Base-by-base conservation (phyloP, 2,113 vertebrate genomes). In the Hippoglossus stenolepis region DNA sequence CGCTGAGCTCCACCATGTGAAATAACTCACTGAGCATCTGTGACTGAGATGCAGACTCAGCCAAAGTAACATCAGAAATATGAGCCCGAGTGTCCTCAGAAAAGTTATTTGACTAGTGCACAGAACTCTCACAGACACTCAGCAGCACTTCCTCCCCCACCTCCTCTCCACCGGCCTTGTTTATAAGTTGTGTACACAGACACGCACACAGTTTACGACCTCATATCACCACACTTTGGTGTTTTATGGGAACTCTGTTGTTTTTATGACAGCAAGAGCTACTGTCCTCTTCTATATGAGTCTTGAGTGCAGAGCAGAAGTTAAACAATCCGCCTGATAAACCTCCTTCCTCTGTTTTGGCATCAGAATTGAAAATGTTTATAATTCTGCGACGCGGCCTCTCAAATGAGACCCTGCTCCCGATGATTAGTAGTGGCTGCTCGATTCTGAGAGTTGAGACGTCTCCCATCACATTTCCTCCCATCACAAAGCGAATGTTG, bases 91-190 rank as follows among this genome's bases (percentile, higher is more conserved):
- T 54, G 40, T 85, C 83, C 60, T 86, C 77, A 60, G 78, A 84
- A 75, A 43, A 81, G 67, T 31, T 31, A 31, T 31, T 31, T 31
- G 31, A 31, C 31, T 6, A 31, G 31, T 65, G 73, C 65, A 79
- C 71, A 82, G 70, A 63, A 35, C 61, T 71, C 82, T 84, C 75
- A 66, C 59, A 31, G 82, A 87, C 66, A 84, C 70, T 88, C 60
- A 57, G 38, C 76, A 87, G 77, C 45, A 70, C 87, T 90, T 92
- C 87, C 86, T 90, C 71, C 66, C 9, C 47, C 54, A 23, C 51
- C 80, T 81, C 74, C 43, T 72, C 74, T 80, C 60, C 77, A 70
- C 64, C 71, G 69, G 56, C 47, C 61, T 56, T 78, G 77, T 83
- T 87, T 83, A 85, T 77, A 86, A 60, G 40, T 43, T 54, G 51